phyloP scores from a whole-genome alignment of 2,888 invertebrate genomes.

The Eledone cirrhosa region DNA sequence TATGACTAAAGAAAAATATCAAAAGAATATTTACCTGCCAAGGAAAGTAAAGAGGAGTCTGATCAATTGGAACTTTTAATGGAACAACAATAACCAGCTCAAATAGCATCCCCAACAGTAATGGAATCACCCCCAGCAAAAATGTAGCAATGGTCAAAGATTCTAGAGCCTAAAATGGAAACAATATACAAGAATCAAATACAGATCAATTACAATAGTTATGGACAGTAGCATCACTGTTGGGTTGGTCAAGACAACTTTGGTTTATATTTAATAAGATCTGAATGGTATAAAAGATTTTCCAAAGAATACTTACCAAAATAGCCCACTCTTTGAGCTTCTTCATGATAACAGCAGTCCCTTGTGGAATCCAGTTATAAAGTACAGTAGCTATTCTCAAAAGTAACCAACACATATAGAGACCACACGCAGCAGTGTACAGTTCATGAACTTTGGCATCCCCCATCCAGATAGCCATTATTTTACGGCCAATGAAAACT shows the following conservation, averaged over 20 bases:
- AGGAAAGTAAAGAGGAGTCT: conserved; percentile 77
- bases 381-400: conserved; percentile 84
- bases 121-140: conserved; percentile 85
- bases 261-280: too few species aligned
- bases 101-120: conserved; percentile 89
- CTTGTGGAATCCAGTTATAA: conserved; percentile 88
- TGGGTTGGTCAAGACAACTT: too few species aligned
- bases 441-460: conserved; percentile 85
- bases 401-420: conserved; percentile 94
- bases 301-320: conserved; percentile 58
- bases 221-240: too few species aligned
- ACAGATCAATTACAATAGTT: too few species aligned
- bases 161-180: conserved; percentile 73
- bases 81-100: conserved; percentile 91
- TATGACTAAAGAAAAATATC: not conserved
- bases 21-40: conserved; percentile 67
- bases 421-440: conserved; percentile 93
- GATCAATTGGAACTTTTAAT: conserved; percentile 87
- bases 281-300: not conserved
- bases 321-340: conserved; percentile 66
- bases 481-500: conserved; percentile 87
- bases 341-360: conserved; percentile 73
- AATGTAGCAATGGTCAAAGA: conserved; percentile 76
- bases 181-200: too few species aligned
- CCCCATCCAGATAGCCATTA: conserved; percentile 87